Conservation (phyloP, 2,888 invertebrate genomes). For the Latrodectus hesperus region DNA sequence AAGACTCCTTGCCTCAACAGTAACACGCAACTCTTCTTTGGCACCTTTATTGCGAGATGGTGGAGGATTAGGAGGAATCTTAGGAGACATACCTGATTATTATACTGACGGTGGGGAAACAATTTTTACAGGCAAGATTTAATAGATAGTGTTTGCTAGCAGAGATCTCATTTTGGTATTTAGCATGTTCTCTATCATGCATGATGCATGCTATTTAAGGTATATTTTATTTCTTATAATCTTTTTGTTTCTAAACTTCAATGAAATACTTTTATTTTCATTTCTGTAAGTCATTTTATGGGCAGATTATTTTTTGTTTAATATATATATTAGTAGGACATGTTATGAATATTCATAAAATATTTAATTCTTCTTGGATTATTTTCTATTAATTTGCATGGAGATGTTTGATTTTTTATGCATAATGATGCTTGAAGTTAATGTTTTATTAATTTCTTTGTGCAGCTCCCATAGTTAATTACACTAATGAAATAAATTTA, state of each 20-base stretch:
- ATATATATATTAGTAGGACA: too few species aligned
- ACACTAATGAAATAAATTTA: too few species aligned
- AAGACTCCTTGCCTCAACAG: conserved; percentile 54
- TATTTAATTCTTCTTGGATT: too few species aligned
- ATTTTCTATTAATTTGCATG: too few species aligned
- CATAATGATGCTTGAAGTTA: too few species aligned
- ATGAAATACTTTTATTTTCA: too few species aligned
- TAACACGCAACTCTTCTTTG: conserved; percentile 54
- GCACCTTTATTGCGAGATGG: conserved; percentile 58
- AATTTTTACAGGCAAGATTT: conserved; percentile 68
- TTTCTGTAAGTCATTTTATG: too few species aligned
- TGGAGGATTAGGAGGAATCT: conserved; percentile 54
- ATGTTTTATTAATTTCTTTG: too few species aligned
- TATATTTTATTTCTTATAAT: background rate
- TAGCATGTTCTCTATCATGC: conserved; percentile 47
- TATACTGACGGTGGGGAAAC: conserved; percentile 69
- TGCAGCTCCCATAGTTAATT: too few species aligned
- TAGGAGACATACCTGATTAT: conserved; percentile 66
- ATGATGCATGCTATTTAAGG: conserved; percentile 29
- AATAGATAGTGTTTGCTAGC: conserved; percentile 65
- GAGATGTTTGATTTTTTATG: too few species aligned
- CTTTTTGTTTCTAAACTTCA: background rate
- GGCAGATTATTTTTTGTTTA: too few species aligned
- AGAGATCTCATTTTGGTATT: conserved; percentile 34
- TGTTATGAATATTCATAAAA: too few species aligned